Evolutionary conservation across 1,140 invertebrate species (phyloP), one percentile per base, ranked within the genome.

Genomic region (Hesperophylax magnus): DNA sequence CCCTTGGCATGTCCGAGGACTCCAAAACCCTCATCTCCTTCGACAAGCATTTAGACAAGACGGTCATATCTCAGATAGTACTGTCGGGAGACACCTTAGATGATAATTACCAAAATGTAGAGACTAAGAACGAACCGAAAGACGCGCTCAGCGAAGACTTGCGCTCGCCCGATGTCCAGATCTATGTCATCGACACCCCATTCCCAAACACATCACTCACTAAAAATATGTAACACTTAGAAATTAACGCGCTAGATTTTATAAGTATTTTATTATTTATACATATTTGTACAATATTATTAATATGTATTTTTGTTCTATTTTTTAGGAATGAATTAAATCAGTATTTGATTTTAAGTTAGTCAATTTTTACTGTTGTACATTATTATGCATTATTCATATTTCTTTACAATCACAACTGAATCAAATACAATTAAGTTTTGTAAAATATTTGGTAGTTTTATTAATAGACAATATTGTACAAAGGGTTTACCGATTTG

Each of bases 81-180:
- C 75, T 83, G 63, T 20, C 27, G n/a, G 53, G 67, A 47, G 69
- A 69, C 60, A 71, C 54, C 22, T 69, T 83, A 79, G 79, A 81
- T 14, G 15, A 81, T 14, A 14, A 34, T 56, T 83, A 65, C 63
- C 82, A 81, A 79, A 78, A 83, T 65, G 79, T 84, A 20, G 79
- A 84, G 72, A 81, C 82, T 54, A 84, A 84, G 75, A 81, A 78
- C 17, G 82, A 84, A 63, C 82, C 82, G 3, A 81, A 81, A 65
- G 82, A 84, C 15, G 77, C 75, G 15, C 24, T 63, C 0, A 77
- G 54, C 9, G 82, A 83, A 20, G 65, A 71, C 18, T 58, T 81
- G 15, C 20, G 39, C 0, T 24, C 79, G 9, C 79, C 79, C 24
- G 82, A 84, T 18, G 77, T 81, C 9, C 81, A 84, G 72, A 78